Evolutionary conservation across 2,113 vertebrate genomes (phyloP).

Genomic region (Malurus melanocephalus): DNA sequence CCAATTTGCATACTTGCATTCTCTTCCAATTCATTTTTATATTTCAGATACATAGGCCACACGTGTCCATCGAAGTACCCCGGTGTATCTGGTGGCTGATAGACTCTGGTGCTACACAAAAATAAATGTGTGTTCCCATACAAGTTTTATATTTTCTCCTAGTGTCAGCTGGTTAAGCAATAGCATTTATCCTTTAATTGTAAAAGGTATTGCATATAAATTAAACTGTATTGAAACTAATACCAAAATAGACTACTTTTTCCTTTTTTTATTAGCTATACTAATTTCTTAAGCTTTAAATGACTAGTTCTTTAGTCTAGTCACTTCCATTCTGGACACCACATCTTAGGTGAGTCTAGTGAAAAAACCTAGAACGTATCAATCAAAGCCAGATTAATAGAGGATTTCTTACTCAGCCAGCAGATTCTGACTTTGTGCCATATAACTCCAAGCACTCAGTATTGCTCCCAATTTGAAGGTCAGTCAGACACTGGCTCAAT

Average conservation of each 20-base stretch:
- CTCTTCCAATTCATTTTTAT: conserved; percentile 79
- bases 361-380: background rate
- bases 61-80: conserved; percentile 90
- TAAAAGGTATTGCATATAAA: background rate
- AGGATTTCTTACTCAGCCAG: background rate
- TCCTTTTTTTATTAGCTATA: background rate
- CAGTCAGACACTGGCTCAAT: background rate
- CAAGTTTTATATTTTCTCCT: background rate
- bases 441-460: background rate
- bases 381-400: background rate
- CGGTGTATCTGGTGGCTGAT: conserved; percentile 85
- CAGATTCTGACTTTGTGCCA: background rate
- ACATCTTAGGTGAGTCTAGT: background rate
- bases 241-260: background rate
- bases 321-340: background rate
- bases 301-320: background rate
- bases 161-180: background rate
- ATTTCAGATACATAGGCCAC: conserved; percentile 94
- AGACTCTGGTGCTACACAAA: conserved; percentile 81
- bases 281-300: background rate
- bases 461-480: background rate
- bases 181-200: background rate
- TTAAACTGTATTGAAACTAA: background rate
- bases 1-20: conserved; percentile 67
- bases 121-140: background rate